Percentiles rank a stretch among this genome's conserved stretches.
These are phyloP conservation scores for Thomomys bottae DNA, from an alignment of 2,113 vertebrate species.

Conservation along the genomic window DNA sequence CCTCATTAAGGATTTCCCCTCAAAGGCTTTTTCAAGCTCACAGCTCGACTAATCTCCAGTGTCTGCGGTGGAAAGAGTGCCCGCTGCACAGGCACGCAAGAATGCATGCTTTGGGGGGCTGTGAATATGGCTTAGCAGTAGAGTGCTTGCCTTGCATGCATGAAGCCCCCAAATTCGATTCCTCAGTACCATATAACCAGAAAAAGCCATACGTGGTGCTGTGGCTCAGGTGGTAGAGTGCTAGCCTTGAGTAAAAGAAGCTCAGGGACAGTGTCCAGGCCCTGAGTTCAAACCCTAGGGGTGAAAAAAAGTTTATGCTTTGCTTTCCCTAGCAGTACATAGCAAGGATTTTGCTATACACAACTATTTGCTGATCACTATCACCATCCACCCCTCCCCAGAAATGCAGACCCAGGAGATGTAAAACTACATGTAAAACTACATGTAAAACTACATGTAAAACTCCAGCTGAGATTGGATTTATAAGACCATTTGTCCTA, in stretches of 20 bases:
- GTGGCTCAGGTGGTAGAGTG: no score
- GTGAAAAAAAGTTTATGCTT: conserved; percentile 27
- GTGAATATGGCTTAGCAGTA: no score
- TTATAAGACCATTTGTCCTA: not conserved
- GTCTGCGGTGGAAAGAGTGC: conserved; percentile 78
- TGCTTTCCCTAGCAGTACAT: conserved; percentile 28
- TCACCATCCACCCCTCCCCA: not conserved
- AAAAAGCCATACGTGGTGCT: no score
- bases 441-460: conserved; percentile 25
- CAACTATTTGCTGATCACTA: not conserved
- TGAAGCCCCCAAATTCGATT: no score
- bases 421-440: no score
- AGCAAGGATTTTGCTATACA: conserved; percentile 44
- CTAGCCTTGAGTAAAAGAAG: no score
- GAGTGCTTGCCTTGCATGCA: no score
- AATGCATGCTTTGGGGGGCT: no score
- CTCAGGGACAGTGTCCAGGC: no score
- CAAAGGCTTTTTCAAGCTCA: conserved; percentile 82
- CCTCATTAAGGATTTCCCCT: conserved; percentile 83
- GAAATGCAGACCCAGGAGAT: conserved; percentile 30
- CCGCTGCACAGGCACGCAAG: not conserved
- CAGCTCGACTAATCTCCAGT: conserved; percentile 80
- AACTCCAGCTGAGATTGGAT: not conserved
- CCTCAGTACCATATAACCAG: no score
- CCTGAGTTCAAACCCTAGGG: no score